Evolutionary conservation across 2,888 invertebrate genomes (phyloP).

Genomic region (Gymnosoma rotundatum): DNA sequence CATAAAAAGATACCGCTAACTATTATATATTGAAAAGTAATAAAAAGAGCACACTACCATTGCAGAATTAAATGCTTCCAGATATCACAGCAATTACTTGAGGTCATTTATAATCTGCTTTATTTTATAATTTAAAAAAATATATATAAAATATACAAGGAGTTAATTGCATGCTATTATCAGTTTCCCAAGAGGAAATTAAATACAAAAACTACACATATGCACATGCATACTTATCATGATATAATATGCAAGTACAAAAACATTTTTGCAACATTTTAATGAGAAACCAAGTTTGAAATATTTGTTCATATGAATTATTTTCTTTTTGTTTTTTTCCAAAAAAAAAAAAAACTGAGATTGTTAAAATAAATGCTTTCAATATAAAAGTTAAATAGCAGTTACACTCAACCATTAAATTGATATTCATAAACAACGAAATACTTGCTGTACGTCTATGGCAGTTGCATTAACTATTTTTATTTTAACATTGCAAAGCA

Average conservation of each 20-base stretch:
- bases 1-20: background rate
- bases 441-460: background rate
- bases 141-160: conserved; percentile 16
- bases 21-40: background rate
- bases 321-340: background rate
- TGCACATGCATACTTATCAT: background rate
- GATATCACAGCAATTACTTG: conserved; percentile 26
- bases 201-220: conserved; percentile 7
- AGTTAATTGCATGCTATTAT: conserved; percentile 57
- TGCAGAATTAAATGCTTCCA: background rate
- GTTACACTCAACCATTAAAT: conserved; percentile 16
- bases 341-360: background rate
- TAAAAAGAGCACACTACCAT: background rate
- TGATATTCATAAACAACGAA: background rate
- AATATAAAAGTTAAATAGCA: background rate
- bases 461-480: background rate
- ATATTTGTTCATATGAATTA: background rate
- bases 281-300: background rate
- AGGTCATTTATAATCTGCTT: conserved; percentile 46
- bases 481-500: background rate
- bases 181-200: conserved; percentile 58
- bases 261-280: background rate
- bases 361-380: background rate
- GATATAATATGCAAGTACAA: background rate
- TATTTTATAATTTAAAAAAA: conserved; percentile 7